A percentile compares a stretch with the other conserved stretches of the same genome.
phyloP scores from a whole-genome alignment of 2,113 vertebrate genomes.

The Epinephelus cyanopodus region DNA sequence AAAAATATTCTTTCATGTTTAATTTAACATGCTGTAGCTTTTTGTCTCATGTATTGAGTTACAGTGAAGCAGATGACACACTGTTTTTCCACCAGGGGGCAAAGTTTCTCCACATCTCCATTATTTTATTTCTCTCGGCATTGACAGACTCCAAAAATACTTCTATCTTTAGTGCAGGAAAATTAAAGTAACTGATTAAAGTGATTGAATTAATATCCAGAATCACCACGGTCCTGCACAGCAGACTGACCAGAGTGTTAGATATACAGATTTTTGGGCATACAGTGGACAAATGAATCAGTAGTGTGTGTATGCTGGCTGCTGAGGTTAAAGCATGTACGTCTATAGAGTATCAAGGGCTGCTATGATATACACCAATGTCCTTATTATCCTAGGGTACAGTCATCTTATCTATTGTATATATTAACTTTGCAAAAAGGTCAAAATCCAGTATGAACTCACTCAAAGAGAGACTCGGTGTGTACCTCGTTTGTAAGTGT shows the following conservation, averaged over 20 bases:
- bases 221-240: neutral
- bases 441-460: too few relatives aligned
- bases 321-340: too few relatives aligned
- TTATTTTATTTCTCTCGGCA: neutral
- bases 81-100: constrained; percentile 53
- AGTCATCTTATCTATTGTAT: too few relatives aligned
- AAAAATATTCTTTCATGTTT: too few relatives aligned
- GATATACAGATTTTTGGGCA: neutral
- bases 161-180: neutral
- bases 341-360: too few relatives aligned
- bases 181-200: neutral
- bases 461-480: too few relatives aligned
- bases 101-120: neutral
- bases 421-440: too few relatives aligned
- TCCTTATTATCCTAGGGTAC: too few relatives aligned
- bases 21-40: neutral
- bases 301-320: too few relatives aligned
- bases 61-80: neutral
- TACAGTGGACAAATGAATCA: neutral
- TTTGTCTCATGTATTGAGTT: neutral
- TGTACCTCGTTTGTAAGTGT: too few relatives aligned
- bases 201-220: neutral
- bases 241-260: neutral
- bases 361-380: too few relatives aligned
- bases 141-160: neutral